Evolutionary conservation across 1,140 invertebrate genomes (phyloP).

Genomic region (Neotoxoptera formosana): DNA sequence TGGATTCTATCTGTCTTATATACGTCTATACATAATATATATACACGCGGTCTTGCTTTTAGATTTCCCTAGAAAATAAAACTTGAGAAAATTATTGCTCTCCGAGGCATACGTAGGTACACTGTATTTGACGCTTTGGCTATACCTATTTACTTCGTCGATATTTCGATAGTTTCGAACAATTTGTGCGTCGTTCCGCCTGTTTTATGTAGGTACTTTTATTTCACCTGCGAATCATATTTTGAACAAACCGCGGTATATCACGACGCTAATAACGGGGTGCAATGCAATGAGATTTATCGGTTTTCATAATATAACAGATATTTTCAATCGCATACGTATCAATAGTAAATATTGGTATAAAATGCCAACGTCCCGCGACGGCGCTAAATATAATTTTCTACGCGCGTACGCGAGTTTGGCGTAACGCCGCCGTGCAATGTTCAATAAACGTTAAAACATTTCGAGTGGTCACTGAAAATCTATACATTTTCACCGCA

Average conservation of each 20-base stretch:
- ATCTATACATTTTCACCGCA: constrained; percentile 31
- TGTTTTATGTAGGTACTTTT: neutral
- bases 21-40: neutral
- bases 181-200: neutral
- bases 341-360: too few relatives aligned
- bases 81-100: constrained; percentile 28
- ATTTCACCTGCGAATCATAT: neutral
- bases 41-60: neutral
- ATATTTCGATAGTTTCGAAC: neutral
- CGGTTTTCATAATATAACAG: neutral
- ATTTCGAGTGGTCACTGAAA: constrained; percentile 39
- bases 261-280: neutral
- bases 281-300: neutral
- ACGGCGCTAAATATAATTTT: neutral
- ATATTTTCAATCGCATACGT: neutral
- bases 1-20: neutral
- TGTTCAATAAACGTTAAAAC: neutral
- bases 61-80: constrained; percentile 29
- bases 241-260: neutral
- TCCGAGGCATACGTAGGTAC: neutral
- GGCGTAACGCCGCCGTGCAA: neutral
- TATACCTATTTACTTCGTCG: neutral
- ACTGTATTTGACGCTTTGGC: neutral
- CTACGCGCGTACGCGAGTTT: neutral
- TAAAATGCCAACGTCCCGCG: neutral